Evolutionary conservation across 1,140 invertebrate species (phyloP).

Genomic region (Cherax quadricarinatus): DNA sequence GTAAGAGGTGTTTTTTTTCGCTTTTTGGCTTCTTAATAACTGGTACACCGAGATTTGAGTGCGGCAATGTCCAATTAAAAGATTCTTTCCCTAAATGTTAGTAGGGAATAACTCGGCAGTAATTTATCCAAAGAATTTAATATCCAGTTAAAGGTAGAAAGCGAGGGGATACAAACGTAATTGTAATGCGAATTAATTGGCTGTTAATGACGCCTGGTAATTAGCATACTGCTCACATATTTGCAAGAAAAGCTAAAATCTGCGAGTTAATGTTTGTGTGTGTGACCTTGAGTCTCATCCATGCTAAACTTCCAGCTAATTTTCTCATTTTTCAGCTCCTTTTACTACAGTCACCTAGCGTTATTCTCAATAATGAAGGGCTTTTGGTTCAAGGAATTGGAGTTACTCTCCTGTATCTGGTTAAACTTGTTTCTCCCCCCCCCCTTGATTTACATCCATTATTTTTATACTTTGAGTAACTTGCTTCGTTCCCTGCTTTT

Average conservation of each 20-base stretch:
- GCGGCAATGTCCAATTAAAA: not conserved
- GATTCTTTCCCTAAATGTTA: not conserved
- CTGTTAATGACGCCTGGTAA: not conserved
- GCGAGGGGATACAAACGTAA: not conserved
- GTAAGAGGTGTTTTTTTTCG: not conserved
- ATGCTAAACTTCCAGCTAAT: too few relatives aligned
- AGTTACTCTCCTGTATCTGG: too few relatives aligned
- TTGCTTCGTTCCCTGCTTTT: not conserved
- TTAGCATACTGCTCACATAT: not conserved
- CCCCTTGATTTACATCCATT: not conserved
- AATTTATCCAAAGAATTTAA: not conserved
- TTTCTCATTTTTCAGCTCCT: too few relatives aligned
- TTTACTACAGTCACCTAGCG: not conserved
- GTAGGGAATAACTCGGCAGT: not conserved
- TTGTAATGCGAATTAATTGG: not conserved
- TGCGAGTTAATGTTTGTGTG: not conserved
- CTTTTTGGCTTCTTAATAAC: not conserved
- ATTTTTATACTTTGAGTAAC: too few relatives aligned
- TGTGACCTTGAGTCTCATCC: not conserved
- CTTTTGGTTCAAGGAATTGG: too few relatives aligned
- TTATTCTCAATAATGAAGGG: not conserved
- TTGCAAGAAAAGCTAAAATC: not conserved
- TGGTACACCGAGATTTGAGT: not conserved
- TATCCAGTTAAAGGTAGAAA: not conserved
- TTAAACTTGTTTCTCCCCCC: too few relatives aligned